Evolutionary conservation across 2,113 vertebrate genomes (phyloP).

Genomic region (Rhineura floridana): DNA sequence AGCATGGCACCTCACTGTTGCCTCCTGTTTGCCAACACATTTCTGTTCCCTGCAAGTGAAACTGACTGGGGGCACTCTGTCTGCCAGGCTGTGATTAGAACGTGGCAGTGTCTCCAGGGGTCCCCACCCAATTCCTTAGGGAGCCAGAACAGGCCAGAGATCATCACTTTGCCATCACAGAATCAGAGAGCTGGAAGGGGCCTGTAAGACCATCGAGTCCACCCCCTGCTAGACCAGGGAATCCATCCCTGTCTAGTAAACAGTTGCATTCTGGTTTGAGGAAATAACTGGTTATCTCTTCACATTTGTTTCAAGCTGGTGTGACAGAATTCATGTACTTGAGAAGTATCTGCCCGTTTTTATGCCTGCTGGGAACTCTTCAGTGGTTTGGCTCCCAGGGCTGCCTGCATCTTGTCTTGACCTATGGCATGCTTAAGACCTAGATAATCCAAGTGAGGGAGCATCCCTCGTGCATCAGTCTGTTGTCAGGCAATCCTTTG

Average conservation of each 20-base stretch:
- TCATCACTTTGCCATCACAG: background rate
- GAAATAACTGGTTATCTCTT: background rate
- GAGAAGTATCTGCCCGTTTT: background rate
- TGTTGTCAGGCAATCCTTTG: background rate
- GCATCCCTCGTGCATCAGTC: background rate
- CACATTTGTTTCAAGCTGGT: background rate
- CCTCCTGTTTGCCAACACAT: background rate
- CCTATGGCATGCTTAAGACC: background rate
- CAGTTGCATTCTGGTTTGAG: background rate
- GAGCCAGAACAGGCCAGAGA: background rate
- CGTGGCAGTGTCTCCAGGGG: background rate
- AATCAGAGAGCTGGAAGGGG: too few species aligned
- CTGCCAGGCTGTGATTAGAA: background rate
- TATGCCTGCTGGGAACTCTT: too few species aligned
- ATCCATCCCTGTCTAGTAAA: too few species aligned
- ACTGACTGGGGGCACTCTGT: too few species aligned
- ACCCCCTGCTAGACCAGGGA: too few species aligned
- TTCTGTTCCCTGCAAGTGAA: background rate
- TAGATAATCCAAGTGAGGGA: too few species aligned
- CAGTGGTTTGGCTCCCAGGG: too few species aligned
- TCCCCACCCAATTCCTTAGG: background rate
- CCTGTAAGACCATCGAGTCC: too few species aligned
- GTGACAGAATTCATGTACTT: background rate
- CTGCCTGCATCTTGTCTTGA: accelerated
- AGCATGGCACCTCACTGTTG: background rate